A percentile compares a stretch with the other conserved stretches of the same genome.
phyloP scores from a whole-genome alignment of 2,113 vertebrate species.

The Ctenomys sociabilis region DNA sequence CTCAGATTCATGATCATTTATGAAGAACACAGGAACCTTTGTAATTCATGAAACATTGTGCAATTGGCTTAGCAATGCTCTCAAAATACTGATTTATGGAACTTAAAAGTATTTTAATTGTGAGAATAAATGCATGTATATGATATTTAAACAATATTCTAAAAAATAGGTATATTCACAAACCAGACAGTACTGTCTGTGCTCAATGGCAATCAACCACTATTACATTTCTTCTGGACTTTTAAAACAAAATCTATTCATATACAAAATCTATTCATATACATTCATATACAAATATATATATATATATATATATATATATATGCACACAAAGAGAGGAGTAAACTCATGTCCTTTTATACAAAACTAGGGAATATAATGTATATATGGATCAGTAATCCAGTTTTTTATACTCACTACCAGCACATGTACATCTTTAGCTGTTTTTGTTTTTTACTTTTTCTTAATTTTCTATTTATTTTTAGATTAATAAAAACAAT shows the following conservation, averaged over 20 bases:
- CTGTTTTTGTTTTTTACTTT: constrained; percentile 30
- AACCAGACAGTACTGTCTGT: neutral
- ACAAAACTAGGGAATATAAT: constrained; percentile 27
- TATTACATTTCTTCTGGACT: constrained; percentile 26
- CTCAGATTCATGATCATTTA: constrained; percentile 31
- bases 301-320: neutral
- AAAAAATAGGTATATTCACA: neutral
- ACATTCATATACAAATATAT: constrained; percentile 50
- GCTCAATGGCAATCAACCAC: neutral
- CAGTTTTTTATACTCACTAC: constrained; percentile 2
- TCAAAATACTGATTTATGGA: constrained; percentile 34
- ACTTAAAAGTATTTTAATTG: constrained; percentile 64
- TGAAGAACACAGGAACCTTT: constrained; percentile 19
- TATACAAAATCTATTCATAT: constrained; percentile 54
- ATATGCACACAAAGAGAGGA: neutral
- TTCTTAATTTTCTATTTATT: constrained; percentile 45
- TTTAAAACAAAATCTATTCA: constrained; percentile 46
- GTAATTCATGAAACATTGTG: constrained; percentile 25
- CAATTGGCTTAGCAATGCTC: neutral
- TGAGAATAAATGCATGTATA: constrained; percentile 34
- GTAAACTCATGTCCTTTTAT: constrained; percentile 10
- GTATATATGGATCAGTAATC: neutral
- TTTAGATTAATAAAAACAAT: constrained; percentile 24
- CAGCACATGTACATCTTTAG: neutral
- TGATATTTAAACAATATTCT: constrained; percentile 19